Percentiles rank a stretch among this genome's conserved stretches.
These are phyloP conservation scores for Pseudomyrmex cubaensis DNA, from an alignment of 1,140 invertebrate genomes.

Conservation along the genomic window DNA sequence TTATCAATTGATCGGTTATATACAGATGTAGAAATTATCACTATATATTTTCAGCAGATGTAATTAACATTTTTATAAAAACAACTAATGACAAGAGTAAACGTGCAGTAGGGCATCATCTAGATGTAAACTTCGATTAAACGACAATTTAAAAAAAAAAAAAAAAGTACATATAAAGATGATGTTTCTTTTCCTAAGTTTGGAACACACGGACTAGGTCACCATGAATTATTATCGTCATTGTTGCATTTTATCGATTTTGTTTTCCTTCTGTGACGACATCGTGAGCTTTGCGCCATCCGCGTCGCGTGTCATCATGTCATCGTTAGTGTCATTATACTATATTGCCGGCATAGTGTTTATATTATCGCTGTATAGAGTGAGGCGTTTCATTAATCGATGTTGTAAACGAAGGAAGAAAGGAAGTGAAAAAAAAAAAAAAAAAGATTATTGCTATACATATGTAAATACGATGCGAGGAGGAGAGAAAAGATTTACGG, in stretches of 20 bases:
- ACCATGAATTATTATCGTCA: constrained; percentile 17
- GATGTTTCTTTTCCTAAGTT: not conserved
- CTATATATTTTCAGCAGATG: constrained; percentile 5
- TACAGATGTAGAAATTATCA: constrained; percentile 4
- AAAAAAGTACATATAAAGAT: not conserved
- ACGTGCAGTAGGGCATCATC: constrained; percentile 7
- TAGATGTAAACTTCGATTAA: not conserved
- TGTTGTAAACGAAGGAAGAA: constrained; percentile 62
- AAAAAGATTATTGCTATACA: constrained; percentile 64
- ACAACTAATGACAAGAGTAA: constrained; percentile 16
- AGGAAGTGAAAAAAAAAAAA: not conserved
- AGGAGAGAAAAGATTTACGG: not conserved
- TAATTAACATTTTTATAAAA: constrained; percentile 10
- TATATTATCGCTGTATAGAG: constrained; percentile 47
- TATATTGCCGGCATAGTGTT: constrained; percentile 24
- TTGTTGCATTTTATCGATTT: constrained; percentile 44
- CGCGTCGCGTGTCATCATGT: constrained; percentile 28
- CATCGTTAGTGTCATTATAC: constrained; percentile 39
- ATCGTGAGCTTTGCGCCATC: constrained; percentile 22
- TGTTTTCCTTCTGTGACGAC: constrained; percentile 37
- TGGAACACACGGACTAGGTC: not conserved
- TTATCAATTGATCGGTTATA: not conserved
- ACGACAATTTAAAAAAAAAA: not conserved
- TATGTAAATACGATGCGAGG: constrained; percentile 67
- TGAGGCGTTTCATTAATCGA: constrained; percentile 62